Evolutionary conservation across 2,797 vertebrate species (phyloP), one percentile per base, ranked within the genome.

Genomic region (Orestias chungarensis): DNA sequence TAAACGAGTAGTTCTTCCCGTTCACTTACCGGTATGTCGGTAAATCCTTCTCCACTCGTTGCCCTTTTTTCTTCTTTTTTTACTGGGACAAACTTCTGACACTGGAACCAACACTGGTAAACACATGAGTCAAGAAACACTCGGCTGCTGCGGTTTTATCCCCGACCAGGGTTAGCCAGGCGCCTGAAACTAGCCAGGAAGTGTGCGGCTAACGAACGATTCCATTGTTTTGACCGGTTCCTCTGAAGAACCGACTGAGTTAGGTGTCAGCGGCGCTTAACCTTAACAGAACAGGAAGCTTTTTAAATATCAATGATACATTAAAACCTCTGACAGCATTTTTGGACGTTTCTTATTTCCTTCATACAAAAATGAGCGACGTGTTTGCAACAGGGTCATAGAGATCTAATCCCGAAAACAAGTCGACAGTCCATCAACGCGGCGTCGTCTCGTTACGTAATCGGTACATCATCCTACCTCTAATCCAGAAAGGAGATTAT

Each of bases 21-120:
- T 66, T 54, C 55, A 80, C 87, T 54, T 82, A 93, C 89, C 88
- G 82, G 33, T 25, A 66, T 64, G 69, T 12, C 18, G 4, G 11
- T 64, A 4, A 62, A 49, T 43, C 23, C 9, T 9, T 42, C 43
- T 78, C 59, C 71, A 5, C 70, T 76, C n/a, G 54, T 47, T 43
- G 43, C 50, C 49, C n/a, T n/a, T n/a, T n/a, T n/a, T n/a, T n/a
- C n/a, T n/a, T n/a, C n/a, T n/a, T n/a, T n/a, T 79, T 52, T 57
- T 5, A 11, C 50, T 42, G 35, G 3, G 14, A 44, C 40, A 18
- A 1, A 6, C 40, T 35, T 10, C 65, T 38, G 35, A 4, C 62
- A 44, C 15, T 55, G 75, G 6, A 59, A 31, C 68, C 64, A 79
- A 61, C 8, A 64, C 0, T 6, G 68, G 43, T 47, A 75, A 68